Evolutionary conservation across 1,140 invertebrate species (phyloP).

Genomic region (Drosophila gunungcola): DNA sequence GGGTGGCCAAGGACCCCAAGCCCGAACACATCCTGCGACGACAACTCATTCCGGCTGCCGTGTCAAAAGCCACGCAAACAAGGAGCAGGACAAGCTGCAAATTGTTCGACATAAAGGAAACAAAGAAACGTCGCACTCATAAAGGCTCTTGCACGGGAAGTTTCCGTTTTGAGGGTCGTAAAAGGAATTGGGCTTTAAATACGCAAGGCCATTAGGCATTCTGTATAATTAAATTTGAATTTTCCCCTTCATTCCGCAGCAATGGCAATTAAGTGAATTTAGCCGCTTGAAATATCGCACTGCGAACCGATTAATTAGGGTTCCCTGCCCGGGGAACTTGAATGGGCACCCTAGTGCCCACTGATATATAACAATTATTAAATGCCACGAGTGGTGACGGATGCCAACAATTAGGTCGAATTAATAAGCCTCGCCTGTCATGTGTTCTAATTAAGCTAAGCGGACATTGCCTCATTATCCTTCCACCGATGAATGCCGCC

Average conservation of each 20-base stretch:
- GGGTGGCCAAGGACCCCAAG: not conserved
- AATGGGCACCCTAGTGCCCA: conserved; percentile 30
- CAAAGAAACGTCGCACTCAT: conserved; percentile 12
- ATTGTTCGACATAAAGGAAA: conserved; percentile 32
- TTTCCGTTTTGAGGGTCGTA: conserved; percentile 47
- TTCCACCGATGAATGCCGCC: not conserved
- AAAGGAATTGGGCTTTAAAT: conserved; percentile 49
- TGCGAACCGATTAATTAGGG: conserved; percentile 52
- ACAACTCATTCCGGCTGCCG: conserved; percentile 10
- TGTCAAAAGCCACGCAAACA: conserved; percentile 52
- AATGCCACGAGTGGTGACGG: conserved; percentile 25
- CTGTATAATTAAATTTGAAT: conserved; percentile 59
- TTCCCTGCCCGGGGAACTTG: not conserved
- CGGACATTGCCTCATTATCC: conserved; percentile 10
- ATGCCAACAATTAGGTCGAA: conserved; percentile 64
- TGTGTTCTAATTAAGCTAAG: conserved; percentile 71
- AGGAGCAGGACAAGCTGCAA: conserved; percentile 31
- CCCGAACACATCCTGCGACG: conserved; percentile 1
- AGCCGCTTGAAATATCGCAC: conserved; percentile 27
- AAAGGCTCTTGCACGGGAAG: conserved; percentile 13
- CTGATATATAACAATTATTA: conserved; percentile 74
- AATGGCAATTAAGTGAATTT: conserved; percentile 40
- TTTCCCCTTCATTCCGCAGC: conserved; percentile 13
- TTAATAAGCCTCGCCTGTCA: conserved; percentile 56
- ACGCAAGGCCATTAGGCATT: conserved; percentile 43